Evolutionary conservation across 1,140 invertebrate genomes (phyloP), one percentile per base, ranked within the genome.

Genomic region (Platyscapa corneri): DNA sequence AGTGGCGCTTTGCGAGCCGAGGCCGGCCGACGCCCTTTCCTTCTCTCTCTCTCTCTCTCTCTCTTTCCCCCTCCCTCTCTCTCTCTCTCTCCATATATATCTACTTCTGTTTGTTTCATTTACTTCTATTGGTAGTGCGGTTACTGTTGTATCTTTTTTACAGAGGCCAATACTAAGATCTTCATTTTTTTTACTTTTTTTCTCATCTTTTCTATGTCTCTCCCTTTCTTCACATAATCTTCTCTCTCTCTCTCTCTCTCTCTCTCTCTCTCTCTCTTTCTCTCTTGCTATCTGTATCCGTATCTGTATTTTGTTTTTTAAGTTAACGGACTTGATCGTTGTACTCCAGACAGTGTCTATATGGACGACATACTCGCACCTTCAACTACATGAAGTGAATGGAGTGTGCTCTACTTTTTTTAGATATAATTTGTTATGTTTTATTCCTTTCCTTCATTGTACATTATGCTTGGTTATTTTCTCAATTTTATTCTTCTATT

Each of bases 1-100:
- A 89, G 89, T 89, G 88, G 88, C 89, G 89, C 89, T 88, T 86
- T 75, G 65, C 80, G 64, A 70, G 82, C 83, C 86, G 87, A 88
- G 88, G 88, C 88, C 88, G 87, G 88, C 87, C 89, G 89, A 88
- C 88, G 89, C 89, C 88, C 88, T 89, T 88, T 84, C 39, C 34
- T n/a, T 23, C 64, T 53, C 79, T 37, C 56, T 34, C 49, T 49
- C 37, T 46, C 53, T 76, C 27, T 74, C 49, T 42, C 32, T 75
- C 34, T 10, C 77, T 27, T n/a, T 49, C 39, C 46, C 49, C 23
- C 34, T 67, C 46, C 79, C 49, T 75, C 76, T 72, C 46, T 30
- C 30, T 32, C 49, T 84, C 56, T 2, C 12, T 5, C 42, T 46
- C 6, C 12, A 46, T 12, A 12, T 46, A 12, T 12, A 46, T 46